Evolutionary conservation across 2,888 invertebrate genomes (phyloP), one percentile per base, ranked within the genome.

Genomic region (Microdon myrmicae): DNA sequence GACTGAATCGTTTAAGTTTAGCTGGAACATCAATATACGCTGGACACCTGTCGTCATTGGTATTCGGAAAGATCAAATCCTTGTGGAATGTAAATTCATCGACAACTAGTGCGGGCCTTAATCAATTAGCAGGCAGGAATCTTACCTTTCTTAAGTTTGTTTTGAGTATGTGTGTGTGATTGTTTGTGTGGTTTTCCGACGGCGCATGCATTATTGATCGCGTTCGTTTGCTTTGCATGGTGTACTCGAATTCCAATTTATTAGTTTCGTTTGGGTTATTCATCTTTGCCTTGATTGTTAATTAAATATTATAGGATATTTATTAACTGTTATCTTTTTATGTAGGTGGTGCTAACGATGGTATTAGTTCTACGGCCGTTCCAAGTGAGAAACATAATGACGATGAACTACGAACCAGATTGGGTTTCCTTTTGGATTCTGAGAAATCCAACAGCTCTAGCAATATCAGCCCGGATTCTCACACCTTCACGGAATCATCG

Each of bases 41-140:
- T 12, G 77, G 77, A n/a, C 76, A 77, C 48, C 60, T 77, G 44
- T 76, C 76, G 25, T 76, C 77, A 10, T 49, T 90, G 76, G 90
- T 92, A 74, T 87, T 92, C 79, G 90, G 90, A 76, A 92, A 93
- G 84, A 92, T 94, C 81, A 89, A 91, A 75, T 92, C 92, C 32
- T 83, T 94, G 67, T 93, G 93, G 93, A 90, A 87, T 70, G 87
- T 87, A 69, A 89, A 89, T 75, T 85, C 88, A 41, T 87, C 86
- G 67, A 86, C 87, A 68, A 84, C 89, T 60, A 88, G 86, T 79
- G 81, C 85, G 59, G 92, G 92, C 73, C 85, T 92, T 74, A 92
- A 92, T 83, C 91, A 90, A 80, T 84, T 92, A 74, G 84, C 90
- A 90, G 86, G 86, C 86, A 86, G 82, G 85, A 76, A 68, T 66